Evolutionary conservation across 2,888 invertebrate species (phyloP).

Genomic region (Pachycephus smyrnensis): DNA sequence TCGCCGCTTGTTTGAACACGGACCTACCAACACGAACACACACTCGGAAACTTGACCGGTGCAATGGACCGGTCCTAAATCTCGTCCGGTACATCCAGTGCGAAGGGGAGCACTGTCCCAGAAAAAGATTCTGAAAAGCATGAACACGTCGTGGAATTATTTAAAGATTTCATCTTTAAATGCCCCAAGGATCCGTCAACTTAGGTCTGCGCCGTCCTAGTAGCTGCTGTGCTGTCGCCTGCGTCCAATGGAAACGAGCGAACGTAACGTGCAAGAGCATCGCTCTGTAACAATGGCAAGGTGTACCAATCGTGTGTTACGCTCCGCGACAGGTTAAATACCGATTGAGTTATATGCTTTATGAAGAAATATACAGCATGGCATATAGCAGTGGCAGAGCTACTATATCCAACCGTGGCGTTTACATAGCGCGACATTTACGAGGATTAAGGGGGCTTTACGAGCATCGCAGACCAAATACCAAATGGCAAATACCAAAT

Average conservation of each 20-base stretch:
- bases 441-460: conserved; percentile 21
- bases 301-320: conserved; percentile 19
- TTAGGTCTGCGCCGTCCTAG: conserved; percentile 13
- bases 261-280: neutral
- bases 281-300: conserved; percentile 20
- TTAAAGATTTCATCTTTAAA: neutral
- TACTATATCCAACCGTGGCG: neutral
- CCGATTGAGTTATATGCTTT: conserved; percentile 31
- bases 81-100: conserved; percentile 9
- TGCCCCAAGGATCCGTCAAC: conserved; percentile 32
- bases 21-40: neutral
- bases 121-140: neutral
- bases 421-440: neutral
- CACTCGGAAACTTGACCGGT: conserved; percentile 4
- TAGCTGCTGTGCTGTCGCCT: neutral
- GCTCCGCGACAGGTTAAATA: conserved; percentile 32
- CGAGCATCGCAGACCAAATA: conserved; percentile 37
- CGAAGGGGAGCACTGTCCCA: conserved; percentile 1
- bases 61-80: conserved; percentile 23
- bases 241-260: neutral
- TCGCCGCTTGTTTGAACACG: conserved; percentile 7
- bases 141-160: neutral
- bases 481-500: conserved; percentile 3
- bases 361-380: neutral
- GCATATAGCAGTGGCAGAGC: neutral